phyloP scores from a whole-genome alignment of 2,113 vertebrate species.

The Mirounga angustirostris region DNA sequence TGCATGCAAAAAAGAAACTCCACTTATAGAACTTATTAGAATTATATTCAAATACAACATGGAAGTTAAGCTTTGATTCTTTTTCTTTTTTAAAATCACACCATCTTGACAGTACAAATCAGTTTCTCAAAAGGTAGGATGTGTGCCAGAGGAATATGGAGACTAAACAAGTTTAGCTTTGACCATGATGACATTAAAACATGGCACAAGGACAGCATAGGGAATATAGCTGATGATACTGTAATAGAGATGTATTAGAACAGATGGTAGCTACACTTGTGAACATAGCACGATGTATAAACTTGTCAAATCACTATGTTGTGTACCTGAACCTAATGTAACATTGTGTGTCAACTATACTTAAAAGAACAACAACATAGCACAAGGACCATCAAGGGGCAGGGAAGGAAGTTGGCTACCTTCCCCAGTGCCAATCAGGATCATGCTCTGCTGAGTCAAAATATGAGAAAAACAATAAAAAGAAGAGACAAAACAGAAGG shows the following conservation, averaged over 20 bases:
- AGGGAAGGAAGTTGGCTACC: not conserved
- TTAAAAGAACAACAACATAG: not conserved
- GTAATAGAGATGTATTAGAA: not conserved
- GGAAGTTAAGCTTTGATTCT: not conserved
- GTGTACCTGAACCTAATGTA: not conserved
- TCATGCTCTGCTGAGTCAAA: not conserved
- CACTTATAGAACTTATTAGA: not conserved
- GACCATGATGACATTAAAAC: conserved; percentile 31
- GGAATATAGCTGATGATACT: not conserved
- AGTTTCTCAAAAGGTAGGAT: conserved; percentile 27
- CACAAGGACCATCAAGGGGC: not conserved
- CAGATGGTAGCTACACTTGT: not conserved
- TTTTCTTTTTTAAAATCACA: not conserved
- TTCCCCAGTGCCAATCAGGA: not conserved
- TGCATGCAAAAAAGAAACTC: not conserved
- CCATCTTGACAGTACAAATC: not conserved
- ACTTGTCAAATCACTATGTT: not conserved
- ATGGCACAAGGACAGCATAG: not conserved
- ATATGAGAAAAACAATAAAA: conserved; percentile 36
- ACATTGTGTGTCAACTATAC: not conserved
- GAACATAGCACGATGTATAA: not conserved
- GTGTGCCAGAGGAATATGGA: not conserved
- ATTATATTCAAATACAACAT: not conserved
- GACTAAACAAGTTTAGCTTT: not conserved
- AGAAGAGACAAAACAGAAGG: not conserved